A percentile compares a stretch with the other conserved stretches of the same genome.
These are phyloP conservation scores for Acomys russatus DNA, from an alignment of 2,797 vertebrate genomes.

Conservation along the genomic window DNA sequence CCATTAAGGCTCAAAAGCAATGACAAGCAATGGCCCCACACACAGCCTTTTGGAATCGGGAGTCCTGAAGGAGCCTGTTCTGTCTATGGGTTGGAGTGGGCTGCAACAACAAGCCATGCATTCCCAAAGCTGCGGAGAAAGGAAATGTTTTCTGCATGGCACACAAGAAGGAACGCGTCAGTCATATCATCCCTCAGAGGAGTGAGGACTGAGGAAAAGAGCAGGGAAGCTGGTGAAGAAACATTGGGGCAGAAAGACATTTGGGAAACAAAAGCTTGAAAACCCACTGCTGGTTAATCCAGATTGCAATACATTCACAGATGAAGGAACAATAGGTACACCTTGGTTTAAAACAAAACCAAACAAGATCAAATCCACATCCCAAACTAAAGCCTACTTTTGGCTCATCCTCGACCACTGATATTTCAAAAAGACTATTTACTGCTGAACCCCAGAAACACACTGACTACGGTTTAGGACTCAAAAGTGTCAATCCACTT, in stretches of 20 bases:
- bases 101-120: conserved; percentile 7
- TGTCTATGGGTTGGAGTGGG: neutral
- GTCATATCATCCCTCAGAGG: neutral
- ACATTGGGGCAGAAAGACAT: neutral
- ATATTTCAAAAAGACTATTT: conserved; percentile 56
- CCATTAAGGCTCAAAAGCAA: conserved; percentile 45
- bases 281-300: conserved; percentile 42
- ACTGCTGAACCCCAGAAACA: conserved; percentile 53
- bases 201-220: neutral
- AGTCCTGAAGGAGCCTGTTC: conserved; percentile 58
- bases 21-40: conserved; percentile 27
- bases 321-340: conserved; percentile 20
- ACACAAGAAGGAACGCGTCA: neutral
- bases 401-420: neutral
- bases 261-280: conserved; percentile 68
- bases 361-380: conserved; percentile 28
- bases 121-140: conserved; percentile 32
- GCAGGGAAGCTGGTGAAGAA: neutral
- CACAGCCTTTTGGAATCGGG: neutral
- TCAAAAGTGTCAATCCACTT: conserved; percentile 58
- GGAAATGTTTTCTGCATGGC: neutral
- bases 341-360: conserved; percentile 52
- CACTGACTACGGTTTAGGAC: conserved; percentile 48
- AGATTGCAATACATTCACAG: conserved; percentile 70
- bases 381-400: neutral